Evolutionary conservation across 2,113 vertebrate genomes (phyloP), one percentile per base, ranked within the genome.

Genomic region (Chrysochloris asiatica): DNA sequence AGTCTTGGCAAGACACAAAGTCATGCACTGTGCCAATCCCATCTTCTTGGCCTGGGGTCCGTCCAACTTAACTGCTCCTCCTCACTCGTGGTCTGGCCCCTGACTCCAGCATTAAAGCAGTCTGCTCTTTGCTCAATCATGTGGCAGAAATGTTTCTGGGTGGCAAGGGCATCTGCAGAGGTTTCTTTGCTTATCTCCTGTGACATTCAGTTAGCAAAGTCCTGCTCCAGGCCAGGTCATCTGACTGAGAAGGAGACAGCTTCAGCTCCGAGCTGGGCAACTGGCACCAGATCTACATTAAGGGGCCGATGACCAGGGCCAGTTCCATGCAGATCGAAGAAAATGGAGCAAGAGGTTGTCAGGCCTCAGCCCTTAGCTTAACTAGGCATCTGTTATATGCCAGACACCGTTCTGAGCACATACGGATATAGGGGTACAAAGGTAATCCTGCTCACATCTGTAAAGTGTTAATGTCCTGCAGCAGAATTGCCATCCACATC

Each of bases 1-100:
- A 91, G 50, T 80, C 93, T 80, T 93, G 91, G 76, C 65, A 93
- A 92, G 90, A 97, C 95, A 88, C 94, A 94, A 67, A 75, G 93
- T 92, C 85, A 73, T 7, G 47, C 36, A 41, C 56, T 69, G 13
- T 33, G 47, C 85, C 81, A 72, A 43, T 4, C 81, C 45, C 2
- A 1, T 22, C 71, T 19, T 28, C 71, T 69, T 56, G 16, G 17
- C 80, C 52, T 41, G 4, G 13, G 22, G 56, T 52, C 89, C 87
- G n/a, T 52, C 59, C 43, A 9, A 84, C 83, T 83, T 63, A 75
- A 71, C 24, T 17, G 47, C 14, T 87, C 26, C 50, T 50, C 63
- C 52, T 36, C 17, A 41, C 72, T 36, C 47, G 65, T 26, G 24
- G 76, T 48, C 77, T 52, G 54, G 38, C 36, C 91, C 54, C 50